Evolutionary conservation across 2,888 invertebrate genomes (phyloP).

Genomic region (Lasiommata megera): DNA sequence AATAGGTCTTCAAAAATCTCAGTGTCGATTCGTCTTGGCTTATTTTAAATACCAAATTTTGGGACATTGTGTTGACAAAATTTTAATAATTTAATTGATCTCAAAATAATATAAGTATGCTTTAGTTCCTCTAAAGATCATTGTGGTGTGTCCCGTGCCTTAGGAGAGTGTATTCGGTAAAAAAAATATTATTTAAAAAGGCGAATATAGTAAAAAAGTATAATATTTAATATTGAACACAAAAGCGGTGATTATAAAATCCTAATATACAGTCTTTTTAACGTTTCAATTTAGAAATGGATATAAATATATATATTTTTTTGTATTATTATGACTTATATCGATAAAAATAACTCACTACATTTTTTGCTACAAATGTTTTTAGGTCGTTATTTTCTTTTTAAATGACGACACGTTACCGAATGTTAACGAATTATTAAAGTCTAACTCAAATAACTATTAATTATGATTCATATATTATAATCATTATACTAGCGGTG

Average conservation of each 20-base stretch:
- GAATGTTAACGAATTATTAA: too few relatives aligned
- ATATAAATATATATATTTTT: too few relatives aligned
- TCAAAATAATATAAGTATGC: conserved; percentile 60
- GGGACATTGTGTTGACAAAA: conserved; percentile 46
- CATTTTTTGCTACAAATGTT: too few relatives aligned
- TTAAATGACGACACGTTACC: too few relatives aligned
- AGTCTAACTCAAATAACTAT: too few relatives aligned
- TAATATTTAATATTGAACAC: too few relatives aligned
- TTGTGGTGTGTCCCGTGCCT: conserved; percentile 53
- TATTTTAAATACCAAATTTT: conserved; percentile 42
- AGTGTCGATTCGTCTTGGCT: conserved; percentile 14
- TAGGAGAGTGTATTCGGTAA: conserved; percentile 47
- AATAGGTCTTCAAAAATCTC: conserved; percentile 8
- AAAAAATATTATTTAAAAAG: conserved; percentile 1
- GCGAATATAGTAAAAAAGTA: background rate
- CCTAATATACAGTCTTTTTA: background rate
- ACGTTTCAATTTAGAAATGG: background rate
- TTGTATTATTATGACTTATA: too few relatives aligned
- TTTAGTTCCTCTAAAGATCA: conserved; percentile 65
- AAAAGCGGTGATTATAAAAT: background rate
- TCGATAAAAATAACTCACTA: too few relatives aligned
- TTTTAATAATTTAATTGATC: conserved; percentile 55
- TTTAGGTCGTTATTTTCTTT: too few relatives aligned
- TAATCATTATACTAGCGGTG: too few relatives aligned
- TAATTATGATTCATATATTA: too few relatives aligned